phyloP scores from a whole-genome alignment of 2,888 invertebrate genomes.

The Hetaerina titia region DNA sequence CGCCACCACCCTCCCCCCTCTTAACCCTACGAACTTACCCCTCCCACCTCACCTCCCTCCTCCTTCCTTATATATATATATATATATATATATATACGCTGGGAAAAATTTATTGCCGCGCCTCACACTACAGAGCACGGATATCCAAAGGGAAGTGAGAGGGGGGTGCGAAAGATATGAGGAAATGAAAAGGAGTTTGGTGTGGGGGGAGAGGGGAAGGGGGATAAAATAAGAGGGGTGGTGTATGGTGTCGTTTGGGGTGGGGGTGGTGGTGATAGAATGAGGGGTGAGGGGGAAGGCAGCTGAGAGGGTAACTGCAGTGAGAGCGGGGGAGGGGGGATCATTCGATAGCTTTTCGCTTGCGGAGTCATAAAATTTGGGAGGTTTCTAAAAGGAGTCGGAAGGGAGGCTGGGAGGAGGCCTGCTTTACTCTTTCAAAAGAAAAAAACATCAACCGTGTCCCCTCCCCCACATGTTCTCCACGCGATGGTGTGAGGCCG shows the following conservation, averaged over 20 bases:
- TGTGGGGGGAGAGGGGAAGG: background rate
- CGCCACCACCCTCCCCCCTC: background rate
- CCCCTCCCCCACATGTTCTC: background rate
- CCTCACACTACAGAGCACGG: background rate
- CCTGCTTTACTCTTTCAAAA: background rate
- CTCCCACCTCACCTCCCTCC: background rate
- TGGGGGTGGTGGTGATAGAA: too few relatives aligned
- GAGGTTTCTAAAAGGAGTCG: constrained; percentile 27
- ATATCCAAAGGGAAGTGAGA: background rate
- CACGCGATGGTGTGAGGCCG: background rate
- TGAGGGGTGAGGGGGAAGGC: too few relatives aligned
- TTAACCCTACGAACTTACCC: background rate
- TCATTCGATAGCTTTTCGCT: constrained; percentile 64
- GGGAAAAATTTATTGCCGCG: constrained; percentile 41
- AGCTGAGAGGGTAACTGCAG: too few relatives aligned
- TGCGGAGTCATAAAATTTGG: constrained; percentile 56
- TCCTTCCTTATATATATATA: background rate
- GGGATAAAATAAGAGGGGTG: background rate
- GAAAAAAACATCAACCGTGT: background rate
- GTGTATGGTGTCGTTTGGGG: background rate
- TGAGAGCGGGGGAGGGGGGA: background rate
- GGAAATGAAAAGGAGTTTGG: background rate
- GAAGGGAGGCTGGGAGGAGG: background rate
- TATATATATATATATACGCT: background rate
- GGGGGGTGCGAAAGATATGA: background rate